Conservation (phyloP, 2,888 invertebrate genomes). For the Apomyelois bistriatella region DNA sequence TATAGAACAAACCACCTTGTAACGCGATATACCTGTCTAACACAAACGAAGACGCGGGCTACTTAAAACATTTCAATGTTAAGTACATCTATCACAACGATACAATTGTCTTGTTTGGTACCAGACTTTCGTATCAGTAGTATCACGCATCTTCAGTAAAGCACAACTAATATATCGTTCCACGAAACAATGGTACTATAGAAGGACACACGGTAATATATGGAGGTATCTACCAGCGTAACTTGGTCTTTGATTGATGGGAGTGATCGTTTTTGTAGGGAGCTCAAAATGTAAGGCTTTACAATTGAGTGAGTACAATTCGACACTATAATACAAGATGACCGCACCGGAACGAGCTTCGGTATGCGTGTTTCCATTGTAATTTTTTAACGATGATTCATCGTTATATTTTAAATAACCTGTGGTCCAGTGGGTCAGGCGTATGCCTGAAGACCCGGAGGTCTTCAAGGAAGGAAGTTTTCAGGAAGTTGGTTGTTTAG, state of each 20-base stretch:
- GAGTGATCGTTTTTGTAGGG: constrained; percentile 17
- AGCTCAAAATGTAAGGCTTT: constrained; percentile 31
- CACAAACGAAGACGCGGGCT: neutral
- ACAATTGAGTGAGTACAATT: constrained; percentile 62
- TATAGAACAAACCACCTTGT: no score
- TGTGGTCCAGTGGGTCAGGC: no score
- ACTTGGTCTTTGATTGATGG: constrained; percentile 30
- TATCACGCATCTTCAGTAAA: constrained; percentile 35
- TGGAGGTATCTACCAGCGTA: constrained; percentile 32
- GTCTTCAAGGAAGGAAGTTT: no score
- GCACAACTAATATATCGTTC: constrained; percentile 50
- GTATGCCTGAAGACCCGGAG: no score
- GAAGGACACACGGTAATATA: constrained; percentile 60
- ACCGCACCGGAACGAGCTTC: constrained; percentile 67
- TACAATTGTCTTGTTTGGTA: constrained; percentile 30
- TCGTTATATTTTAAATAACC: no score
- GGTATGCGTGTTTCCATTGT: constrained; percentile 44
- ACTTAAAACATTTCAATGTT: neutral
- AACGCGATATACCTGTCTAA: neutral
- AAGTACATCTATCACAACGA: constrained; percentile 20
- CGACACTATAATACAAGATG: constrained; percentile 64
- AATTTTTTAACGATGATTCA: no score
- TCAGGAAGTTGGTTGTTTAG: no score
- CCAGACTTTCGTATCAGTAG: constrained; percentile 35
- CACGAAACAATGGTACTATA: constrained; percentile 52